Base-by-base conservation (phyloP, 2,888 invertebrate genomes). In the Nezara viridula region DNA sequence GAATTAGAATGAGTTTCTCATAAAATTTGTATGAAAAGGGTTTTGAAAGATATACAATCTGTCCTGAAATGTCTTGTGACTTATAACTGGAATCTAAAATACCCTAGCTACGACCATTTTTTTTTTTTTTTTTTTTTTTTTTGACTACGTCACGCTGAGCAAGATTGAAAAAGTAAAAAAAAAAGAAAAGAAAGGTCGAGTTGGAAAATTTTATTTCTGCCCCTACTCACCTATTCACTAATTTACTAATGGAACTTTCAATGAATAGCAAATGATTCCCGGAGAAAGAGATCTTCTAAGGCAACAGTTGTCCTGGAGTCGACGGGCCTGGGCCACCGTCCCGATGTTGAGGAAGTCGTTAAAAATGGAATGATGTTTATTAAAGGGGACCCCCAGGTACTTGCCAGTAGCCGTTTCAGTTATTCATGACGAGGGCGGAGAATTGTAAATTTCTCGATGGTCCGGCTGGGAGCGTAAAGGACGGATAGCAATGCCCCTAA, bases 321-420 rank as follows among this genome's bases (percentile, higher is more conserved):
- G 7, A 37, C 32, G 21, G 37, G 19, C 66, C 66, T 1, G 66
- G 66, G 37, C 37, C 32, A 73, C 66, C 32, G 66, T 73, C 21
- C 66, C 66, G 66, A 73, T 73, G 66, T 37, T 73, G 66, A 73
- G 66, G 66, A 73, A 73, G 66, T 73, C 66, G 66, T 73, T 73
- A 73, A 73, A 73, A 73, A 73, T 73, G 66, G 66, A 73, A 73
- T 73, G 66, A 73, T 73, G 66, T 73, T 73, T 73, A 73, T 73
- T 73, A 73, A 73, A 73, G 66, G 66, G 66, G 32, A 19, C 32
- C 24, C 66, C 32, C 19, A 73, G 66, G 66, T 73, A 73, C 66
- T 73, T 73, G 66, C 66, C 66, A 21, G 32, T 73, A 73, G 66
- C 66, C 66, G 21, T 32, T 73, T 73, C 37, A 73, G 16, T 73